Conservation (phyloP, 2,797 vertebrate genomes). For the Dendrocincla tyrannina region DNA sequence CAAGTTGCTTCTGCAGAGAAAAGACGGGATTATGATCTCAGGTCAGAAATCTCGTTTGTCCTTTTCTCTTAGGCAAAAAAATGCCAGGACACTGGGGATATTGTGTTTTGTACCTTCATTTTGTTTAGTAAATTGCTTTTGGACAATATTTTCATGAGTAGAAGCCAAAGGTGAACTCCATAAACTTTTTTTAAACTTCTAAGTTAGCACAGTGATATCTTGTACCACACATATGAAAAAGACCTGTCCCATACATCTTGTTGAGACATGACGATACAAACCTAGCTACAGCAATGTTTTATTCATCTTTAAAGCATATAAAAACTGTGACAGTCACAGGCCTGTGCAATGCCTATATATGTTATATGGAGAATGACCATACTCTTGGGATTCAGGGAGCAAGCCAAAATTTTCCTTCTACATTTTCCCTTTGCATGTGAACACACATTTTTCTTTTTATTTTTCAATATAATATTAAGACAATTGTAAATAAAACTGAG, state of each 20-base stretch:
- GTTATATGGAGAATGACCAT: background rate
- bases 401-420: background rate
- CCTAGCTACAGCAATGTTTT: background rate
- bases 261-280: background rate
- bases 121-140: background rate
- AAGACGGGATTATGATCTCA: background rate
- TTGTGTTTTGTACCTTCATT: background rate
- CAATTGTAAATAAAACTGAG: background rate
- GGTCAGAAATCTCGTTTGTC: background rate
- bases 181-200: background rate
- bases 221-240: background rate
- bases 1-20: background rate
- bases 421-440: background rate
- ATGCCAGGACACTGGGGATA: background rate
- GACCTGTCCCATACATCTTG: background rate
- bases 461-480: background rate
- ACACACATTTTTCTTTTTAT: background rate
- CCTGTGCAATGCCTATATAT: background rate
- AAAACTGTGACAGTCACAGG: background rate
- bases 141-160: background rate
- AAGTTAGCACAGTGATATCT: background rate
- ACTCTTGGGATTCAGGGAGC: background rate
- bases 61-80: background rate
- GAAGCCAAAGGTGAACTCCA: background rate
- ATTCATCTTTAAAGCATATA: background rate